phyloP scores from a whole-genome alignment of 92 coral and sea anemone species.

The Zoanthus gigantus region DNA sequence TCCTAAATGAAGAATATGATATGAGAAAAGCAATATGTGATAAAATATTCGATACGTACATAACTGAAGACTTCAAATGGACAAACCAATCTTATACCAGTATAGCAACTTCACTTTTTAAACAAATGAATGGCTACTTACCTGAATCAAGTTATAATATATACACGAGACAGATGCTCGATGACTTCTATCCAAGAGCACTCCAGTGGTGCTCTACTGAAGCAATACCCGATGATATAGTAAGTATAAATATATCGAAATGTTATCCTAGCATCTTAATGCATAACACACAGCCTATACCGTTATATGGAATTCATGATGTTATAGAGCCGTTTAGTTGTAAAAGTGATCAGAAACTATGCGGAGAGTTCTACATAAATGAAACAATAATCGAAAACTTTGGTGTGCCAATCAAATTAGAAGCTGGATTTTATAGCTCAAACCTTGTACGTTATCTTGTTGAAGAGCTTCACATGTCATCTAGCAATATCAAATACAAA shows the following conservation, averaged over 20 bases:
- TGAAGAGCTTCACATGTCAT: conserved; percentile 29
- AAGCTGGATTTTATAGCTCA: conserved; percentile 47
- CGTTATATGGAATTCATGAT: conserved; percentile 34
- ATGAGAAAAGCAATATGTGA: conserved; percentile 39
- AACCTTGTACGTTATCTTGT: conserved; percentile 35
- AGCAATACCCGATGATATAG: conserved; percentile 8
- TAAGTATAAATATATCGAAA: conserved; percentile 46
- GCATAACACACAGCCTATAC: conserved; percentile 10
- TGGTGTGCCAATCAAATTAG: conserved; percentile 1
- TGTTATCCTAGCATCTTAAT: conserved; percentile 46
- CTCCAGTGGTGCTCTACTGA: conserved; percentile 56
- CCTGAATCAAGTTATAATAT: conserved; percentile 36
- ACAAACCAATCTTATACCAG: conserved; percentile 43
- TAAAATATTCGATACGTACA: conserved; percentile 29
- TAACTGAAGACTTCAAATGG: conserved; percentile 64
- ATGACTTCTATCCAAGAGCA: conserved; percentile 59
- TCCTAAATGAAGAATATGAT: conserved; percentile 57
- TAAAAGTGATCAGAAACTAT: conserved; percentile 25
- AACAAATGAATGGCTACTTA: conserved; percentile 33
- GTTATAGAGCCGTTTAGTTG: conserved; percentile 42
- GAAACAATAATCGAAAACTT: conserved; percentile 42
- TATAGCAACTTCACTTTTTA: conserved; percentile 15
- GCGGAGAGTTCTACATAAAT: conserved; percentile 57
- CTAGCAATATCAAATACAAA: conserved; percentile 26
- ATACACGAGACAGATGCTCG: conserved; percentile 43